A percentile compares a stretch with the other conserved stretches of the same genome.
These are phyloP conservation scores for Philopotamus ludificatus DNA, from an alignment of 1,140 invertebrate genomes.

Conservation along the genomic window DNA sequence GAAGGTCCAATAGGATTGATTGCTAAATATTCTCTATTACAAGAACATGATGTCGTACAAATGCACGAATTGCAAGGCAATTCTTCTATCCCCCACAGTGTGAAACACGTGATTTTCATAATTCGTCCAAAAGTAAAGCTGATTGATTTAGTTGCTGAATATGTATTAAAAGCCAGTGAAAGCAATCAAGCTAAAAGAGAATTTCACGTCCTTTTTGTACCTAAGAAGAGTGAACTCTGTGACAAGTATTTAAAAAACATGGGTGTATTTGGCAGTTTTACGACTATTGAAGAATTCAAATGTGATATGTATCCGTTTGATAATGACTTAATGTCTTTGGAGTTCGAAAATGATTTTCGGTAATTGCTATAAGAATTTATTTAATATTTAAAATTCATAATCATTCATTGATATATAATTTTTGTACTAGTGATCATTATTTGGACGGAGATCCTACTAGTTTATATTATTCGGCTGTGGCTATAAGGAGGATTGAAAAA, in stretches of 20 bases:
- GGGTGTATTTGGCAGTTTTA: slow-evolving; percentile 77
- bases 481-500: slow-evolving; percentile 80
- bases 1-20: slow-evolving; percentile 85
- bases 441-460: slow-evolving; percentile 87
- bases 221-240: slow-evolving; percentile 82
- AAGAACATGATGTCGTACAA: slow-evolving; percentile 75
- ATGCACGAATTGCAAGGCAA: slow-evolving; percentile 75
- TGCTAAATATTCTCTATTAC: slow-evolving; percentile 76
- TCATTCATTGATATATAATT: not conserved
- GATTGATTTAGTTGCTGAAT: slow-evolving; percentile 85
- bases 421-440: slow-evolving; percentile 64
- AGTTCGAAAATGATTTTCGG: slow-evolving; percentile 76
- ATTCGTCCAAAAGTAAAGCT: slow-evolving; percentile 76
- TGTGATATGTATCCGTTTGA: slow-evolving; percentile 91
- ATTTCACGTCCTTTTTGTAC: slow-evolving; percentile 85
- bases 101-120: slow-evolving; percentile 88
- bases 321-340: slow-evolving; percentile 90
- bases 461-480: slow-evolving; percentile 85
- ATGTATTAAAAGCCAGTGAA: slow-evolving; percentile 66
- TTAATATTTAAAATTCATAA: too few species aligned
- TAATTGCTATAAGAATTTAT: too few species aligned
- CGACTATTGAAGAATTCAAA: slow-evolving; percentile 78
- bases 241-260: slow-evolving; percentile 79
- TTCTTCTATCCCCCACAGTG: slow-evolving; percentile 65
- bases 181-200: slow-evolving; percentile 50